Percentiles rank a stretch among this genome's conserved stretches.
Conservation (phyloP, 2,888 invertebrate genomes). For the Acrocera orbiculus region DNA sequence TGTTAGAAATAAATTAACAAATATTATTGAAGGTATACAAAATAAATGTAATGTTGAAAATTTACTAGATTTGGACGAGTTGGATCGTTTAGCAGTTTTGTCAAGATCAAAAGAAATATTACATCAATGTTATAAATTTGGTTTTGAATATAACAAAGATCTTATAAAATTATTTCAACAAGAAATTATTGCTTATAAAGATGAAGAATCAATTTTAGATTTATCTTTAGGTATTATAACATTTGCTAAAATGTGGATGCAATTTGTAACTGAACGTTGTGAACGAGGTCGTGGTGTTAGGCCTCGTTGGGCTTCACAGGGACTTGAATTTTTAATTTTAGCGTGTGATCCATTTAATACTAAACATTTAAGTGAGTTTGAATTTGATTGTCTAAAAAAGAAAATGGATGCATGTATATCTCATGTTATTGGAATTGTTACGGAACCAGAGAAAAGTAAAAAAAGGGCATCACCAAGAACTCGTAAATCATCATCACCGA, state of each 20-base stretch:
- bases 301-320: slow-evolving; percentile 78
- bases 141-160: slow-evolving; percentile 55
- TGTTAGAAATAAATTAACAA: slow-evolving; percentile 30
- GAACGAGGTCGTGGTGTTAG: slow-evolving; percentile 64
- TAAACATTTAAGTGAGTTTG: slow-evolving; percentile 51
- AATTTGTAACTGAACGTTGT: slow-evolving; percentile 67
- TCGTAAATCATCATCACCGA: slow-evolving; percentile 29
- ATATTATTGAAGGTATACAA: slow-evolving; percentile 26
- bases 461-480: slow-evolving; percentile 30
- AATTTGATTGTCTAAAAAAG: slow-evolving; percentile 62
- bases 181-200: slow-evolving; percentile 29
- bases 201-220: slow-evolving; percentile 23
- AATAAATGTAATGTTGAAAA: slow-evolving; percentile 24
- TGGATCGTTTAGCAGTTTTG: slow-evolving; percentile 40
- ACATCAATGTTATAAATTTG: slow-evolving; percentile 76
- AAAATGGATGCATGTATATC: slow-evolving; percentile 73
- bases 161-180: slow-evolving; percentile 35
- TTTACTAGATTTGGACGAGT: slow-evolving; percentile 23
- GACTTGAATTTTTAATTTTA: slow-evolving; percentile 68
- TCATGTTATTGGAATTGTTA: slow-evolving; percentile 60
- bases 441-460: slow-evolving; percentile 29
- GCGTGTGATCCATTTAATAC: slow-evolving; percentile 75
- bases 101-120: slow-evolving; percentile 56
- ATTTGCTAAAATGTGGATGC: slow-evolving; percentile 76
- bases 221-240: slow-evolving; percentile 43